A percentile compares a stretch with the other conserved stretches of the same genome.
Conservation (phyloP, 2,888 invertebrate species). For the Corbicula japonica region DNA sequence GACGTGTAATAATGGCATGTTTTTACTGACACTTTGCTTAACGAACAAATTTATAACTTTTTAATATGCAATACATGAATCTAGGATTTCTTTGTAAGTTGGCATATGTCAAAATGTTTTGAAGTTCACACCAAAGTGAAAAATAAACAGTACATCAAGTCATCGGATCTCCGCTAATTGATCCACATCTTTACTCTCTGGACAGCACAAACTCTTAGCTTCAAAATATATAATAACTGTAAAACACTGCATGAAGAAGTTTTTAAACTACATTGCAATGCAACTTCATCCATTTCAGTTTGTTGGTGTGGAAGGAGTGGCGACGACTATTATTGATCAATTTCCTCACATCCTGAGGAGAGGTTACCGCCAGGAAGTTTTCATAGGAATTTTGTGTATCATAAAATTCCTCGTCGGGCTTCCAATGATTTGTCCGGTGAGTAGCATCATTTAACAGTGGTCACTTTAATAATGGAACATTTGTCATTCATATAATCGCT, state of each 20-base stretch:
- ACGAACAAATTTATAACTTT: too few species aligned
- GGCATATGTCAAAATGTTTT: neutral
- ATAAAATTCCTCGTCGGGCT: conserved; percentile 88
- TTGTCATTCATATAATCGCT: neutral
- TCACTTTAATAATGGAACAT: neutral
- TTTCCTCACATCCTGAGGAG: conserved; percentile 88
- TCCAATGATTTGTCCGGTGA: conserved; percentile 89
- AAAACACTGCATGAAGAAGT: neutral
- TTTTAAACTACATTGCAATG: neutral
- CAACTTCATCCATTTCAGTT: conserved; percentile 78
- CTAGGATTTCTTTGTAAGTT: neutral
- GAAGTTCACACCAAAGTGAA: neutral
- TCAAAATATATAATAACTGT: neutral
- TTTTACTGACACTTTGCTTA: too few species aligned
- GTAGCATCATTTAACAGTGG: conserved; percentile 65
- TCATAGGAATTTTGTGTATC: conserved; percentile 88
- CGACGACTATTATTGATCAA: conserved; percentile 89
- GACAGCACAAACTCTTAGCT: neutral
- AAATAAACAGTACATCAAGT: neutral
- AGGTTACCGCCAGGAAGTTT: conserved; percentile 89
- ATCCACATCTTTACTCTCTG: neutral
- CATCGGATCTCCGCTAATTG: neutral
- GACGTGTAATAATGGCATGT: too few species aligned
- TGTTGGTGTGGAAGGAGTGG: conserved; percentile 89
- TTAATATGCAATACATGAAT: too few species aligned